Evolutionary conservation across 2,113 vertebrate genomes (phyloP).

Genomic region (Ctenodactylus gundi): DNA sequence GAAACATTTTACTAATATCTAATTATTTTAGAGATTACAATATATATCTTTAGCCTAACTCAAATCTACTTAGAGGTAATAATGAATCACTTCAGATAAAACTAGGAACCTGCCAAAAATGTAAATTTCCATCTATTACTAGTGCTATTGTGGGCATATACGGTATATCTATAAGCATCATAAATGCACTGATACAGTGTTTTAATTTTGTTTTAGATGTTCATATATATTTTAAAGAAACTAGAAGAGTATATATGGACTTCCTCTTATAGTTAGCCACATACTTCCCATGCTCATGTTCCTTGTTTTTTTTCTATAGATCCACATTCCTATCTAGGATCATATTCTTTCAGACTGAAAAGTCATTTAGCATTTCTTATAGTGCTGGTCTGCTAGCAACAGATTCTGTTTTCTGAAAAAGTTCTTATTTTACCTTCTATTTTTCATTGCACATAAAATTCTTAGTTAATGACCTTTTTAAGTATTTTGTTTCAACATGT

Average conservation of each 20-base stretch:
- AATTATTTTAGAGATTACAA: neutral
- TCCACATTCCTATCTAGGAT: neutral
- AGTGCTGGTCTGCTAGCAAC: neutral
- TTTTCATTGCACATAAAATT: neutral
- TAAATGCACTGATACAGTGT: neutral
- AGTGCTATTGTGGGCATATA: neutral
- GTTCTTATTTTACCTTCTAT: neutral
- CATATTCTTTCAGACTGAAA: neutral
- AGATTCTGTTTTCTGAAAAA: neutral
- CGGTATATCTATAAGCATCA: neutral
- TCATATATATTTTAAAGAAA: neutral
- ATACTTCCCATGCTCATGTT: neutral
- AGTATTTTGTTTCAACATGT: neutral
- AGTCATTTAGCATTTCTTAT: neutral
- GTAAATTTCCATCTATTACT: neutral
- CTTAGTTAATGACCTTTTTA: neutral
- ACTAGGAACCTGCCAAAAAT: neutral
- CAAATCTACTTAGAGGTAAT: neutral
- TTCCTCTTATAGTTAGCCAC: neutral
- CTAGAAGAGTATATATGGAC: neutral
- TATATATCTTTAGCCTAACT: neutral
- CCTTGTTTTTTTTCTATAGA: neutral
- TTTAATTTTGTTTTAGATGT: neutral
- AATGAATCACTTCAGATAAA: neutral
- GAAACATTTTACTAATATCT: neutral